Conservation (phyloP, 1,140 invertebrate species). For the Drosophila ambigua region DNA sequence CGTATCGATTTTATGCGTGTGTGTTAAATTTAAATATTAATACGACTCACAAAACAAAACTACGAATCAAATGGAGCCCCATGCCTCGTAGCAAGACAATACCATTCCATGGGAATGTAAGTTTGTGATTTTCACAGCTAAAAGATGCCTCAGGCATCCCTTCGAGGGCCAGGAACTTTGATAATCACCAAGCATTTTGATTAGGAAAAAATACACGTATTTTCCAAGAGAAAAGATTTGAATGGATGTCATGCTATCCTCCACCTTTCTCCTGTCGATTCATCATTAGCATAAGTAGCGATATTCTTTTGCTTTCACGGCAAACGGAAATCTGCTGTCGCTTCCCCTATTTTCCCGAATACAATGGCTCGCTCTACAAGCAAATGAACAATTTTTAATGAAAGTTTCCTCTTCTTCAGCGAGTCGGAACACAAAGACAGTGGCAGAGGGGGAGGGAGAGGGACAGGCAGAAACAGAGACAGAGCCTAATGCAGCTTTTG, state of each 20-base stretch:
- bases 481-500: slow-evolving; percentile 69
- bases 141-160: no score
- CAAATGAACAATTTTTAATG: slow-evolving; percentile 26
- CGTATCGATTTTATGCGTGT: slow-evolving; percentile 28
- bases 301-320: slow-evolving; percentile 37
- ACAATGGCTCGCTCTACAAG: slow-evolving; percentile 27
- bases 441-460: neutral
- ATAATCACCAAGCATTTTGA: neutral
- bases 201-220: slow-evolving; percentile 29
- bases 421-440: neutral
- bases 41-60: slow-evolving; percentile 9
- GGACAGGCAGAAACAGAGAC: neutral
- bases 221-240: slow-evolving; percentile 31
- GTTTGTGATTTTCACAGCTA: slow-evolving; percentile 34
- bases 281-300: slow-evolving; percentile 59
- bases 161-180: no score
- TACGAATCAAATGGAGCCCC: slow-evolving; percentile 15
- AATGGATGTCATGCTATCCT: neutral
- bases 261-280: slow-evolving; percentile 10
- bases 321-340: slow-evolving; percentile 18
- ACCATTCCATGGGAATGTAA: slow-evolving; percentile 7
- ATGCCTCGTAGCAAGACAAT: slow-evolving; percentile 44
- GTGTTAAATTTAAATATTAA: slow-evolving; percentile 43
- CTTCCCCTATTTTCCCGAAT: neutral
- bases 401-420: slow-evolving; percentile 8